These are phyloP conservation scores for Rhopalosiphum nymphaeae DNA, from an alignment of 2,888 invertebrate genomes.

Conservation along the genomic window DNA sequence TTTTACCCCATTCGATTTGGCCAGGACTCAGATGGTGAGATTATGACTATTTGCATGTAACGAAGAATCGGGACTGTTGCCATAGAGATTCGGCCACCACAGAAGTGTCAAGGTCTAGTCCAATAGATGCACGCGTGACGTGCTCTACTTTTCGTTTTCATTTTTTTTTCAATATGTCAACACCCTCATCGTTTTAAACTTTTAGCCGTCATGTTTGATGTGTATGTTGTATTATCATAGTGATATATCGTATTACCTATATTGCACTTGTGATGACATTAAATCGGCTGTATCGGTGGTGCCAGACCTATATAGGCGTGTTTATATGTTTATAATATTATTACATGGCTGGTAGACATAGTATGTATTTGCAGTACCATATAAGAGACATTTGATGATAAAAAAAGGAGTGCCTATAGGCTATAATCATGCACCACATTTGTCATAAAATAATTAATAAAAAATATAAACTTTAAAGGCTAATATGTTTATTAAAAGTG, in stretches of 20 bases:
- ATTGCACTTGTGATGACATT: no score
- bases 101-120: slow-evolving; percentile 17
- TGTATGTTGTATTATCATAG: not conserved
- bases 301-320: not conserved
- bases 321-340: not conserved
- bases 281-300: not conserved
- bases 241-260: no score
- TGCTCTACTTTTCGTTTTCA: not conserved
- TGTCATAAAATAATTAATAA: not conserved
- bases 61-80: not conserved
- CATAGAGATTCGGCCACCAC: slow-evolving; percentile 17
- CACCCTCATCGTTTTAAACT: not conserved
- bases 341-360: not conserved
- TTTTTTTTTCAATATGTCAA: not conserved
- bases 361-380: not conserved
- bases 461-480: not conserved
- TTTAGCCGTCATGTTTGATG: not conserved
- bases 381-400: not conserved
- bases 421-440: not conserved
- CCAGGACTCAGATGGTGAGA: slow-evolving; percentile 2
- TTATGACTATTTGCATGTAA: not conserved
- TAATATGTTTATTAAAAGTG: not conserved
- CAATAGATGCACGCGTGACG: not conserved
- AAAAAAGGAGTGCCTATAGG: not conserved
- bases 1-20: not conserved